These are phyloP conservation scores for Macrobrachium nipponense DNA, from an alignment of 1,140 invertebrate species.

Conservation along the genomic window DNA sequence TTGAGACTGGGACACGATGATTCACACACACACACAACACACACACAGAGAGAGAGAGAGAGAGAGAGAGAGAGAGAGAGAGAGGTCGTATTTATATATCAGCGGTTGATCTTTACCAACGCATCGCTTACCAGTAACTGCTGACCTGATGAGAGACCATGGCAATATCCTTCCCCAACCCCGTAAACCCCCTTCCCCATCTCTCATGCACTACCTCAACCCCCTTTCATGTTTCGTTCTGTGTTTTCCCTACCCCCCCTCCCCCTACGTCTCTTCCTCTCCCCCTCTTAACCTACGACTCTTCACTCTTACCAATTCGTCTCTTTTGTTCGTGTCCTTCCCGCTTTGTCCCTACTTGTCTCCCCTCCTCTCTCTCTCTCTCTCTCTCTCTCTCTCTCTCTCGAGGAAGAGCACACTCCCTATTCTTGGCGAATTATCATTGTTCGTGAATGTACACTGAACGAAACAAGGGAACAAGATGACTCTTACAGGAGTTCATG, in stretches of 20 bases:
- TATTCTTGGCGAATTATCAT: no score
- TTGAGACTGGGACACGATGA: no score
- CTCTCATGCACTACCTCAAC: background rate
- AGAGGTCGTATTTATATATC: background rate
- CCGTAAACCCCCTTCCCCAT: background rate
- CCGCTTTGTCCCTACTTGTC: background rate
- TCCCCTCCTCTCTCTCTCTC: background rate
- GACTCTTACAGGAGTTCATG: background rate
- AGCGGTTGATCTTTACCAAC: background rate
- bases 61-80: background rate
- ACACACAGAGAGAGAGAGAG: slow-evolving; percentile 11
- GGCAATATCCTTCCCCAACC: background rate
- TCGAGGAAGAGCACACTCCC: background rate
- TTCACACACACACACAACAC: no score
- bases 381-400: background rate
- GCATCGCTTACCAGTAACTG: no score
- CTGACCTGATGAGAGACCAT: background rate
- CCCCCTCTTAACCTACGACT: no score
- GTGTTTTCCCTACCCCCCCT: no score
- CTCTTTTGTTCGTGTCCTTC: background rate
- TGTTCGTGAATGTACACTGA: no score
- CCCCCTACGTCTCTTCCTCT: background rate
- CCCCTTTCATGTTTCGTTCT: background rate
- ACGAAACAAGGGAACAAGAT: no score
- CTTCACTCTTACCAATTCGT: background rate